A percentile compares a stretch with the other conserved stretches of the same genome.
phyloP scores from a whole-genome alignment of 2,797 vertebrate genomes.

The Triplophysa yarkandensis region DNA sequence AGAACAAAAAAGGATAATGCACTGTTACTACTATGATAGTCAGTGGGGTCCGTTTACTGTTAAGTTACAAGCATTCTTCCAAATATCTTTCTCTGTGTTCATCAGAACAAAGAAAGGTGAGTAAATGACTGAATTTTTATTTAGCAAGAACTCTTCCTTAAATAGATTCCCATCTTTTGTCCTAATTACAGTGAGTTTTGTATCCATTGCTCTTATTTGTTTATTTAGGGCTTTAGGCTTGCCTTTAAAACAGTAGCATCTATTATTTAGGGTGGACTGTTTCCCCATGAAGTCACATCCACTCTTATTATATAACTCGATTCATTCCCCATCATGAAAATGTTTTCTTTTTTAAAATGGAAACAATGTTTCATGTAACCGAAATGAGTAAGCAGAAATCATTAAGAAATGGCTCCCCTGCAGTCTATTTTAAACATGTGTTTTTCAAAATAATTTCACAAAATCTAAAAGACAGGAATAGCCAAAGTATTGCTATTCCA shows the following conservation, averaged over 20 bases:
- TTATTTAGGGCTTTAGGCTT: constrained; percentile 44
- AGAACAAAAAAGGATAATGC: too few relatives aligned
- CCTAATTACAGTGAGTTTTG: constrained; percentile 32
- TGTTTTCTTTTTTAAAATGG: not conserved
- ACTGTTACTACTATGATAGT: too few relatives aligned
- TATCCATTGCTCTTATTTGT: constrained; percentile 19
- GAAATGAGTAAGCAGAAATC: constrained; percentile 7
- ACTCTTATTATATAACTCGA: constrained; percentile 54
- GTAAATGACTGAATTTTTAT: too few relatives aligned
- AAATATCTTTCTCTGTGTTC: too few relatives aligned
- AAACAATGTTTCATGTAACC: constrained; percentile 1
- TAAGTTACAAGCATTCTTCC: too few relatives aligned
- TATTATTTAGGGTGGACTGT: constrained; percentile 57
- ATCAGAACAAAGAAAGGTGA: too few relatives aligned
- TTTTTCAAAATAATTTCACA: not conserved
- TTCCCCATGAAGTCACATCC: constrained; percentile 46
- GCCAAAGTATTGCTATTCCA: not conserved
- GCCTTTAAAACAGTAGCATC: constrained; percentile 52
- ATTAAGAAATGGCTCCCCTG: constrained; percentile 17
- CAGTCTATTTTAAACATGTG: constrained; percentile 10
- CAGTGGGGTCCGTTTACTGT: too few relatives aligned
- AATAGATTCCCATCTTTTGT: constrained; percentile 4
- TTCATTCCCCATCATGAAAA: constrained; percentile 25
- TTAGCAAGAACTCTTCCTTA: constrained; percentile 24
- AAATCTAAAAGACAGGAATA: not conserved